Conservation (phyloP, 2,797 vertebrate genomes). For the Pantherophis vulpinus region DNA sequence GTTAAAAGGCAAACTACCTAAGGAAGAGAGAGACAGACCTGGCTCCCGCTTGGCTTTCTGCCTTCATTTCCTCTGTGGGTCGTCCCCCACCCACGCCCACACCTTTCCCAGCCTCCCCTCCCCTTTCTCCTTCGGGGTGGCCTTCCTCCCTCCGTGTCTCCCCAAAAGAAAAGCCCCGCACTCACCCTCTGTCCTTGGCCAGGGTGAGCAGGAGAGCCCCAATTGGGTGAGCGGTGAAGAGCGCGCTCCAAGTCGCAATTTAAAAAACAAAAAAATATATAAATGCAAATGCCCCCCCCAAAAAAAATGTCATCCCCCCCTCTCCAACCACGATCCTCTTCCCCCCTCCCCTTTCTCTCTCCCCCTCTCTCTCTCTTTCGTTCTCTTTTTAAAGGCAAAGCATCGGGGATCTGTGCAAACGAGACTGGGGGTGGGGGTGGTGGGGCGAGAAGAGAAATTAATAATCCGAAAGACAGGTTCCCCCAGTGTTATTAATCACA, state of each 20-base stretch:
- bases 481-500: constrained; percentile 83
- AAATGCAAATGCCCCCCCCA: not conserved
- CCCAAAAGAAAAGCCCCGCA: constrained; percentile 49
- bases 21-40: constrained; percentile 39
- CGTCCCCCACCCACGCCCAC: not conserved
- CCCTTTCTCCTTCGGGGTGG: not conserved
- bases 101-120: accelerated
- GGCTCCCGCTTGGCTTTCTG: not conserved
- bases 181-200: constrained; percentile 78
- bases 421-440: constrained; percentile 45
- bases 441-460: constrained; percentile 80
- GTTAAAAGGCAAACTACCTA: constrained; percentile 56
- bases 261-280: constrained; percentile 16
- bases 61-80: not conserved
- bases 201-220: constrained; percentile 65
- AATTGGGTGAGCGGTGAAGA: constrained; percentile 68
- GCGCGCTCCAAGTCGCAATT: constrained; percentile 72
- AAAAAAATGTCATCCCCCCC: constrained; percentile 12
- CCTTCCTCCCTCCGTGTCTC: constrained; percentile 7
- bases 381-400: constrained; percentile 52
- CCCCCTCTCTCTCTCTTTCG: not conserved
- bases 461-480: constrained; percentile 86
- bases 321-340: not conserved
- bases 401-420: constrained; percentile 68
- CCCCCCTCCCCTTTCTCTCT: not conserved